Evolutionary conservation across 2,888 invertebrate genomes (phyloP), one percentile per base, ranked within the genome.

Genomic region (Leptopterna dolabrata): DNA sequence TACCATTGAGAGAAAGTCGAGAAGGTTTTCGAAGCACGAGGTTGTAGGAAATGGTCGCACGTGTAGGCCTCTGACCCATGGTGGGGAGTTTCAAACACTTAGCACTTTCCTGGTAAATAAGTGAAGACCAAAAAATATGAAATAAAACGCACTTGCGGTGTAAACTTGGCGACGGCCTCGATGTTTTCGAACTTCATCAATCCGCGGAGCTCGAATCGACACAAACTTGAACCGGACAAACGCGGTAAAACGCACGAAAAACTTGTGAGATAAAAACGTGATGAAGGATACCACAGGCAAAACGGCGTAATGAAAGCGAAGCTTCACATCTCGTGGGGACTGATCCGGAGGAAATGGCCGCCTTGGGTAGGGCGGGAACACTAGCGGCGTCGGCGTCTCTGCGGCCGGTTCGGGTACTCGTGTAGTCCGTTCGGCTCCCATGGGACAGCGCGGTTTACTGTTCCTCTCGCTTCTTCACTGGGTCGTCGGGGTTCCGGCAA

Each of bases 271-370:
- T 16, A 19, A 55, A 55, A 55, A 55, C 55, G 9, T 16, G 16
- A 19, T 55, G n/a, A 30, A 27, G 27, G 51, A 55, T n/a, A n/a
- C 11, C 55, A 55, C 27, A 78, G 51, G 51, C n/a, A 29, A 76
- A 76, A 76, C 29, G 76, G 80, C 43, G 76, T 9, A 70, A 73
- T n/a, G 36, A 73, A 73, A 36, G 73, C 36, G 73, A 78, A 45
- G 78, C 78, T 43, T 16, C 16, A 27, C 43, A 4, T 41, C 78
- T 78, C 63, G 78, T 30, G 87, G 76, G 30, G 87, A 83, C 87
- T 36, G 87, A 84, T 80, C 55, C 71, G 71, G 82, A 63, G 80
- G 87, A 88, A 88, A 88, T 88, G 88, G 88, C 88, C 88, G 88
- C 87, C 81, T 78, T 78, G 55, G 70, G 78, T 63, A 73, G 86